phyloP scores from a whole-genome alignment of 2,113 vertebrate species.

The Sorex fumeus region DNA sequence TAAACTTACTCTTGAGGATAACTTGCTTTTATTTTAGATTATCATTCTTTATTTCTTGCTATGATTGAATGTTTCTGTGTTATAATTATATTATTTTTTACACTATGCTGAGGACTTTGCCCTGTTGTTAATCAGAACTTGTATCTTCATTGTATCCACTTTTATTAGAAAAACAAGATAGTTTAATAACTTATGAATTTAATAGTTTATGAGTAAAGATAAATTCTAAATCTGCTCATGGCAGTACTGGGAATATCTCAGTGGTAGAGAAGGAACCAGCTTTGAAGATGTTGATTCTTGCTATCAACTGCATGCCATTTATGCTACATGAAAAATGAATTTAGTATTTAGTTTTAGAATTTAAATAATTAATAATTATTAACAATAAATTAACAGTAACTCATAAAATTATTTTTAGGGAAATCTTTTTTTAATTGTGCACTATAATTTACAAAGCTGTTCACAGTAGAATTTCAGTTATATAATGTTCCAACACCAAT shows the following conservation, averaged over 20 bases:
- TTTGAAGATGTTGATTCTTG: too few species aligned
- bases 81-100: constrained; percentile 22
- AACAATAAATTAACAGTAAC: too few species aligned
- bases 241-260: not conserved
- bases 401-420: too few species aligned
- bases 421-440: too few species aligned
- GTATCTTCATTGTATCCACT: not conserved
- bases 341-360: too few species aligned
- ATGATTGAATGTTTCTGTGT: not conserved
- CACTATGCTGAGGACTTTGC: not conserved
- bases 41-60: not conserved
- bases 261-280: too few species aligned
- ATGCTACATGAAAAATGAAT: too few species aligned
- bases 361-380: too few species aligned
- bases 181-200: not conserved
- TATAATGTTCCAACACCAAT: too few species aligned
- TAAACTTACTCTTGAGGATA: not conserved
- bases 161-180: not conserved
- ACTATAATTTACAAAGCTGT: too few species aligned
- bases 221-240: not conserved
- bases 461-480: too few species aligned
- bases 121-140: not conserved
- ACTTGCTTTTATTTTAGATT: not conserved
- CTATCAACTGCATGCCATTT: too few species aligned
- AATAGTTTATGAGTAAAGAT: not conserved